Evolutionary conservation across 2,888 invertebrate species (phyloP).

Genomic region (Hydrotaea cyrtoneurina): DNA sequence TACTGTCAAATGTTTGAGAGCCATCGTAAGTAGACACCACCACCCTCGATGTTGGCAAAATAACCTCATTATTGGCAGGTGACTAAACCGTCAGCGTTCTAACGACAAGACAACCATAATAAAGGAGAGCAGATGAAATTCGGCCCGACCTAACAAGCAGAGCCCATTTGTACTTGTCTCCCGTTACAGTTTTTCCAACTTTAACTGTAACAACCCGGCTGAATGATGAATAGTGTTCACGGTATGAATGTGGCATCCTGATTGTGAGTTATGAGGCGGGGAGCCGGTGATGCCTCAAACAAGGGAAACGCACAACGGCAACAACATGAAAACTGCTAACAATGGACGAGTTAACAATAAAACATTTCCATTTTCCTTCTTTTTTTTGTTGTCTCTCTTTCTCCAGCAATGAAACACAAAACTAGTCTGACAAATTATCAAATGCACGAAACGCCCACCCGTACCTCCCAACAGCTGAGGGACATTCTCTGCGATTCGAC

Average conservation of each 20-base stretch:
- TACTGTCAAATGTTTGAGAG: no score
- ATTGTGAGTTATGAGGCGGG: neutral
- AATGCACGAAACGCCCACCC: conserved; percentile 2
- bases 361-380: neutral
- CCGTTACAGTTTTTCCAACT: neutral
- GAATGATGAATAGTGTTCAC: neutral
- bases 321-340: neutral
- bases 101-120: no score
- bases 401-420: no score
- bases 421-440: conserved; percentile 1
- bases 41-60: no score
- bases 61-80: no score
- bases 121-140: no score
- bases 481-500: neutral
- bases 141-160: neutral
- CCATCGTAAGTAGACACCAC: no score
- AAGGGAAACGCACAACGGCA: neutral
- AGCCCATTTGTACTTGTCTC: neutral
- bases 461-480: neutral
- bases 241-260: no score
- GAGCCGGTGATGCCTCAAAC: no score
- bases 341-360: neutral
- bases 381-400: neutral
- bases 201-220: neutral
- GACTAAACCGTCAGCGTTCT: no score